Evolutionary conservation across 2,113 vertebrate genomes (phyloP).

Genomic region (Himantopus leucocephalus): DNA sequence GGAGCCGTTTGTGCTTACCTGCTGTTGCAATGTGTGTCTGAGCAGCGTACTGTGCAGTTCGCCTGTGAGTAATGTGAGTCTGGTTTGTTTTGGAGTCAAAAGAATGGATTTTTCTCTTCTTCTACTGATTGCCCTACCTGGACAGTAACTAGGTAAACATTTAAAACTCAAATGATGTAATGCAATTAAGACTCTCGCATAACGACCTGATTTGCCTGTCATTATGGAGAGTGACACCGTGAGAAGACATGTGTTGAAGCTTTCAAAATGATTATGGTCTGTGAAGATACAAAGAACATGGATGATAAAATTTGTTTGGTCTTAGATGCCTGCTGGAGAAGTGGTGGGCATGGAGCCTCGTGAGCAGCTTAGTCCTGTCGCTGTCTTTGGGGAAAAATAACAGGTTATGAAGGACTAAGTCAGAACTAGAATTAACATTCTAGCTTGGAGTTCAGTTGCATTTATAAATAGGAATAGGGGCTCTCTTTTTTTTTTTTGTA

Average conservation of each 20-base stretch:
- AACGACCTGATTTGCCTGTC: slow-evolving; percentile 37
- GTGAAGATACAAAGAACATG: slow-evolving; percentile 12
- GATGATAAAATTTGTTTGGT: background rate
- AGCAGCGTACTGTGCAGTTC: background rate
- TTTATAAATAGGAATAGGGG: background rate
- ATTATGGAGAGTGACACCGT: slow-evolving; percentile 47
- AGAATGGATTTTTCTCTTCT: background rate
- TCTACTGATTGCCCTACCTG: slow-evolving; percentile 30
- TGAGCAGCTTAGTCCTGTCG: background rate
- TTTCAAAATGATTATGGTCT: slow-evolving; percentile 43
- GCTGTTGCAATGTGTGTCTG: background rate
- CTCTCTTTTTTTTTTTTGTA: background rate
- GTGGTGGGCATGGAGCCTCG: background rate
- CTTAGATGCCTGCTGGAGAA: background rate
- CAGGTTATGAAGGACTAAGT: background rate
- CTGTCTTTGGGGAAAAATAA: background rate
- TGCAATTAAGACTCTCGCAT: slow-evolving; percentile 28
- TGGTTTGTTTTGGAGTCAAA: slow-evolving; percentile 40
- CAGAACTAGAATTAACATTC: background rate
- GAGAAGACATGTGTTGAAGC: slow-evolving; percentile 53
- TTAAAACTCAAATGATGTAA: slow-evolving; percentile 18
- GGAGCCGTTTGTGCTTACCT: background rate
- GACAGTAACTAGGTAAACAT: slow-evolving; percentile 19
- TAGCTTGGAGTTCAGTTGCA: background rate
- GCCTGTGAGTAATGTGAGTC: background rate